These are phyloP conservation scores for Rotaria socialis DNA, from an alignment of 2,888 invertebrate species.

Conservation along the genomic window DNA sequence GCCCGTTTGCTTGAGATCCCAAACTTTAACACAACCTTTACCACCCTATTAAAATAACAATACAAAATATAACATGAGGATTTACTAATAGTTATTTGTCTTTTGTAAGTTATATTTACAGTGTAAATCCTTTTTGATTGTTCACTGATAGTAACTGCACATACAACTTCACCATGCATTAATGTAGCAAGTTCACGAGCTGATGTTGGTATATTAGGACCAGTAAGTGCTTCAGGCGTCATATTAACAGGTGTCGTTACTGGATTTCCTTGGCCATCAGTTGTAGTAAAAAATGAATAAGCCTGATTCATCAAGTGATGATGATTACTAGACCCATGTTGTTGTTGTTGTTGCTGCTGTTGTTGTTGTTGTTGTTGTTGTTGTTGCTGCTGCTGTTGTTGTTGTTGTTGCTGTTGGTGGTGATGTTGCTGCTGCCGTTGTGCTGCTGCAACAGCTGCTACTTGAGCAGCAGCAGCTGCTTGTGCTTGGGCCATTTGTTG, in stretches of 20 bases:
- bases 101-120: constrained; percentile 55
- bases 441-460: background rate
- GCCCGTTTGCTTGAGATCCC: constrained; percentile 73
- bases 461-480: background rate
- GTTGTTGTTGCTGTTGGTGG: background rate
- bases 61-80: too few species aligned
- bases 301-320: constrained; percentile 22
- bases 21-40: constrained; percentile 92
- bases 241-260: constrained; percentile 76
- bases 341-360: background rate
- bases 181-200: constrained; percentile 82
- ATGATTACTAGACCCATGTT: constrained; percentile 4
- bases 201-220: constrained; percentile 83
- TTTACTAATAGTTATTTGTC: background rate
- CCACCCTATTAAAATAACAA: constrained; percentile 66
- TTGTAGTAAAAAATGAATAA: constrained; percentile 30
- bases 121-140: constrained; percentile 87
- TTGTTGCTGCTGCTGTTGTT: background rate
- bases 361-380: background rate
- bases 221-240: constrained; percentile 83
- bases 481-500: constrained; percentile 10
- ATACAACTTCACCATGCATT: constrained; percentile 92
- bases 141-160: constrained; percentile 88
- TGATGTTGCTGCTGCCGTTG: background rate
- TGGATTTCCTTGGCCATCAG: background rate